Conservation (phyloP, 1,140 invertebrate genomes). For the Polyergus mexicanus region DNA sequence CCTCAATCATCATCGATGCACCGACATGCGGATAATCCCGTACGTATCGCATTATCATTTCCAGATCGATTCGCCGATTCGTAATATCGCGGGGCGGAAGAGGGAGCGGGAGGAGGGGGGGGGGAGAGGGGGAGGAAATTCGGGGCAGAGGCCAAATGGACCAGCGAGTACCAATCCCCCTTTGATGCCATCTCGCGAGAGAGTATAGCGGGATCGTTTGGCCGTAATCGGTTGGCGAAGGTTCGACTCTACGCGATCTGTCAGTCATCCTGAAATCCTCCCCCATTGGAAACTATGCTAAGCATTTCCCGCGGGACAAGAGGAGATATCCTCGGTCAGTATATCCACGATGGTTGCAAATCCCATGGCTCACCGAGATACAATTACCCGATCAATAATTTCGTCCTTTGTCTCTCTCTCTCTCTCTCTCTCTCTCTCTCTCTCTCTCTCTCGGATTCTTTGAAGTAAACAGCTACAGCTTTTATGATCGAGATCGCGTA, state of each 20-base stretch:
- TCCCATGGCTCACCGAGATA: background rate
- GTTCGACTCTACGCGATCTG: constrained; percentile 9
- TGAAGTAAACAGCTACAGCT: background rate
- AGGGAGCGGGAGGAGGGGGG: fast-evolving
- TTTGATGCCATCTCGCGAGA: background rate
- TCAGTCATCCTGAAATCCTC: constrained; percentile 50
- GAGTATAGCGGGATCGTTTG: constrained; percentile 31
- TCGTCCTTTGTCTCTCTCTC: background rate
- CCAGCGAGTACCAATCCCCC: constrained; percentile 74
- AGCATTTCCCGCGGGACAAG: background rate
- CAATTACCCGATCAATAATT: constrained; percentile 9
- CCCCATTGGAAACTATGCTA: constrained; percentile 43
- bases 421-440: background rate
- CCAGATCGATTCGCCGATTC: constrained; percentile 80
- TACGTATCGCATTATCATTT: constrained; percentile 77
- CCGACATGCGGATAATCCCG: constrained; percentile 55
- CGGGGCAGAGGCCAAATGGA: constrained; percentile 74
- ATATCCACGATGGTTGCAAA: constrained; percentile 7
- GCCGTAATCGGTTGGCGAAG: constrained; percentile 37
- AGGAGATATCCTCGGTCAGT: constrained; percentile 7
- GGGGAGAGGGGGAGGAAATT: too few relatives aligned
- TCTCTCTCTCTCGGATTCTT: background rate
- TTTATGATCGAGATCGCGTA: background rate
- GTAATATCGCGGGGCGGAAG: constrained; percentile 75
- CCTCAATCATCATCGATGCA: constrained; percentile 38